Percentiles rank a stretch among this genome's conserved stretches.
Conservation (phyloP, 2,888 invertebrate genomes). For the Erebia epiphron region DNA sequence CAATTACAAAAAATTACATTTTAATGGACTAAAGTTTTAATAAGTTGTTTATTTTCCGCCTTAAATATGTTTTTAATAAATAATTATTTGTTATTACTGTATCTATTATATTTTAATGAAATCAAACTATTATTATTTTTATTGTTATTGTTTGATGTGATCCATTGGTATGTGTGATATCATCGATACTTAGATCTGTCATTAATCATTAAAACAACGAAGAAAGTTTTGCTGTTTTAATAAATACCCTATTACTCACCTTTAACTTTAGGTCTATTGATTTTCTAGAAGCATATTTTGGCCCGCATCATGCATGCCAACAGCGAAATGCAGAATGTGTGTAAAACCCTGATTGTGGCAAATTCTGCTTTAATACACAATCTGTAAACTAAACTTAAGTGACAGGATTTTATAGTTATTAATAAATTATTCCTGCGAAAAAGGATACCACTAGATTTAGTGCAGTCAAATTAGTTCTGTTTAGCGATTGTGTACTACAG, state of each 20-base stretch:
- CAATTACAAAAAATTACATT: not conserved
- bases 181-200: constrained; percentile 51
- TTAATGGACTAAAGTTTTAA: not conserved
- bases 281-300: too few species aligned
- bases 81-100: not conserved
- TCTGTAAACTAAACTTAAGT: too few species aligned
- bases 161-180: constrained; percentile 53
- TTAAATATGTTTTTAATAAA: not conserved
- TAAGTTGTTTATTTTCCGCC: not conserved
- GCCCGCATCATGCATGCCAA: too few species aligned
- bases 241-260: not conserved
- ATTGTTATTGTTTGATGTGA: constrained; percentile 42
- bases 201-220: constrained; percentile 77
- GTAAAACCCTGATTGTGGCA: too few species aligned
- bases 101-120: not conserved
- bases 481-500: too few species aligned
- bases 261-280: not conserved
- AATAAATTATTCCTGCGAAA: too few species aligned
- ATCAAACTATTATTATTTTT: not conserved
- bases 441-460: too few species aligned
- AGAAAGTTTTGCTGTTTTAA: constrained; percentile 50
- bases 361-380: too few species aligned
- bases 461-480: too few species aligned
- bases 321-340: too few species aligned
- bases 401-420: too few species aligned